Evolutionary conservation across 2,888 invertebrate species (phyloP).

Genomic region (Nasonia oneida): DNA sequence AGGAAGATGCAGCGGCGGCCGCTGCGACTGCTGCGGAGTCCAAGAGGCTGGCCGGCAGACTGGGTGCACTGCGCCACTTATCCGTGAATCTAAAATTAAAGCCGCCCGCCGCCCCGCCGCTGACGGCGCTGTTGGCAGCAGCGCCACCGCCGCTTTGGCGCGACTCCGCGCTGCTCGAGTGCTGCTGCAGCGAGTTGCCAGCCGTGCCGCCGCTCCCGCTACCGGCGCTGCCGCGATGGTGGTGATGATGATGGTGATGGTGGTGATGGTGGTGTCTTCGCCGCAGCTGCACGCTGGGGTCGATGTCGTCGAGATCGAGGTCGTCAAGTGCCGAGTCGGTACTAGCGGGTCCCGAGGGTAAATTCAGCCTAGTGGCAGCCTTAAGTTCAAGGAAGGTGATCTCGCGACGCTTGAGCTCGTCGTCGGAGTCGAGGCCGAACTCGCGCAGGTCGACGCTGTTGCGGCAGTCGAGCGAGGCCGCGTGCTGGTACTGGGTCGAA

Average conservation of each 20-base stretch:
- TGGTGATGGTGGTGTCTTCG: conserved; percentile 64
- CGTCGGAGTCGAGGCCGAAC: conserved; percentile 72
- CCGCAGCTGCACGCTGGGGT: conserved; percentile 56
- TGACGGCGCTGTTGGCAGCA: conserved; percentile 63
- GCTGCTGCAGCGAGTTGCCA: conserved; percentile 60
- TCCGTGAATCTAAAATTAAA: conserved; percentile 79
- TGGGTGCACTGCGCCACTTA: conserved; percentile 78
- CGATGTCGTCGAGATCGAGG: conserved; percentile 62
- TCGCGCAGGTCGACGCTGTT: conserved; percentile 77
- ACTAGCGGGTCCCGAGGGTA: conserved; percentile 43
- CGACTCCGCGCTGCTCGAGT: conserved; percentile 54
- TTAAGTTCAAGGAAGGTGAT: conserved; percentile 73
- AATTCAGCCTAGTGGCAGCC: conserved; percentile 28
- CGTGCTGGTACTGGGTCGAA: conserved; percentile 69
- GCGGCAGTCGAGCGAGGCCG: conserved; percentile 75
- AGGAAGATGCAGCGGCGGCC: conserved; percentile 61
- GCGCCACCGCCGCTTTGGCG: conserved; percentile 65
- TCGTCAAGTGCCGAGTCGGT: conserved; percentile 62
- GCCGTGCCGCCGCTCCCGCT: conserved; percentile 63
- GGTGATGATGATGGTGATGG: conserved; percentile 65
- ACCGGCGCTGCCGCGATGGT: conserved; percentile 62
- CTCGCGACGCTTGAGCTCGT: conserved; percentile 71
- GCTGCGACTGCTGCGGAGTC: conserved; percentile 65
- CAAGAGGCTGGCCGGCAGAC: conserved; percentile 74
- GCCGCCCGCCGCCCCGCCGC: conserved; percentile 65